A percentile compares a stretch with the other conserved stretches of the same genome.
These are phyloP conservation scores for Mizuhopecten yessoensis DNA, from an alignment of 1,140 invertebrate genomes.

Conservation along the genomic window DNA sequence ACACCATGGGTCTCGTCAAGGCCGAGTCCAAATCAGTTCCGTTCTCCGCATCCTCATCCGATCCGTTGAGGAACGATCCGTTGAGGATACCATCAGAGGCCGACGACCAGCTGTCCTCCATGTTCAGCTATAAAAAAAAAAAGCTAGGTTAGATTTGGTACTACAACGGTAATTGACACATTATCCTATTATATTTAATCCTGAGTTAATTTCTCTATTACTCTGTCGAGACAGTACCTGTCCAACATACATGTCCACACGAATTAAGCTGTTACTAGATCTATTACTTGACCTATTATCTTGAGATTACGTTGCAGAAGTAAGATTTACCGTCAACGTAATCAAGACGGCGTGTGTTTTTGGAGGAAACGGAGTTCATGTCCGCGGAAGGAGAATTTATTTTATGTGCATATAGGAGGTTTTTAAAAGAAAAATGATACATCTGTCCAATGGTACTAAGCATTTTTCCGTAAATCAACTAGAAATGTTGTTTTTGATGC, in stretches of 20 bases:
- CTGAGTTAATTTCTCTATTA: neutral
- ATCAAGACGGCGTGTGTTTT: too few species aligned
- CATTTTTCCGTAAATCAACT: too few species aligned
- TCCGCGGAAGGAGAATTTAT: too few species aligned
- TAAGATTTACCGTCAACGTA: too few species aligned
- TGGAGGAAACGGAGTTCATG: too few species aligned
- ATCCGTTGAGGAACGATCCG: conserved; percentile 12
- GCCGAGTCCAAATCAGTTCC: neutral
- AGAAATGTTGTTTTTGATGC: too few species aligned
- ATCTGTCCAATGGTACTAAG: too few species aligned
- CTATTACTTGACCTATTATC: neutral
- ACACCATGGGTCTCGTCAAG: neutral
- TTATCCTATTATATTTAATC: conserved; percentile 12
- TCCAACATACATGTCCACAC: too few species aligned
- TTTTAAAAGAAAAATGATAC: too few species aligned
- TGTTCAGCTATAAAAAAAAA: neutral
- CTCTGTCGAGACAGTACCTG: neutral
- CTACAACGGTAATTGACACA: neutral
- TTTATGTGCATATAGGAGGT: too few species aligned
- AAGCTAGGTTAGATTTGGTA: neutral
- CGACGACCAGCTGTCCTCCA: neutral
- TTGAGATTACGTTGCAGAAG: neutral
- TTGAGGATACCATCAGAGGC: neutral
- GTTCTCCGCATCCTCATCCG: neutral
- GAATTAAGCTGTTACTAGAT: neutral